Conservation (phyloP, 2,113 vertebrate genomes). For the Tetrax tetrax region DNA sequence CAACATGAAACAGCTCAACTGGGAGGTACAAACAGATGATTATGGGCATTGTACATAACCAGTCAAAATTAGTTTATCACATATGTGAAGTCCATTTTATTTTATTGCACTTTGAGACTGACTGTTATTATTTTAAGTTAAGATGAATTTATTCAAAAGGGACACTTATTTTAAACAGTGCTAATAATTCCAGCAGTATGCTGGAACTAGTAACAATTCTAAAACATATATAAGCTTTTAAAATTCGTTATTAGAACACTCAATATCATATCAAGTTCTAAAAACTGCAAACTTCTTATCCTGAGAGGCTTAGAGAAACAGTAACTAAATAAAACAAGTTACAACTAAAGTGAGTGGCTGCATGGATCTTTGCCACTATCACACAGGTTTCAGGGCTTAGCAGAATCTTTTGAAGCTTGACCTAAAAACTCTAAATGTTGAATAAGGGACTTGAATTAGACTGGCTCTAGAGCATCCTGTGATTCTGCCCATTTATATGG, state of each 20-base stretch:
- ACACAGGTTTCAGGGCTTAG: not conserved
- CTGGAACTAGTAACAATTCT: not conserved
- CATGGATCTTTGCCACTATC: not conserved
- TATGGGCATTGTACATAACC: slow-evolving; percentile 30
- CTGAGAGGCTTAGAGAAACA: not conserved
- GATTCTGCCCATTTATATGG: not conserved
- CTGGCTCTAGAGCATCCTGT: not conserved
- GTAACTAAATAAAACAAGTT: not conserved
- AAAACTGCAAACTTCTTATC: not conserved
- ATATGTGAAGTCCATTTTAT: not conserved
- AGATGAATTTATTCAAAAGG: not conserved
- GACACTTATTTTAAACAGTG: not conserved
- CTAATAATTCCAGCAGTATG: not conserved
- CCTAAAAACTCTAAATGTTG: not conserved
- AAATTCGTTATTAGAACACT: not conserved
- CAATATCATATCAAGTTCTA: not conserved
- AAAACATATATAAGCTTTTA: not conserved
- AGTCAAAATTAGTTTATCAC: slow-evolving; percentile 5
- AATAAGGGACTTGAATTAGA: not conserved
- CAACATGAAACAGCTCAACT: not conserved
- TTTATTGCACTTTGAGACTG: not conserved
- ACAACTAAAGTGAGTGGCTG: not conserved
- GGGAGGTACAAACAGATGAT: slow-evolving; percentile 12
- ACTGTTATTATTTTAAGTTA: not conserved
- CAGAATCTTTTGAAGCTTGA: not conserved